Conservation (phyloP, 2,113 vertebrate genomes). For the Dasypus novemcinctus region DNA sequence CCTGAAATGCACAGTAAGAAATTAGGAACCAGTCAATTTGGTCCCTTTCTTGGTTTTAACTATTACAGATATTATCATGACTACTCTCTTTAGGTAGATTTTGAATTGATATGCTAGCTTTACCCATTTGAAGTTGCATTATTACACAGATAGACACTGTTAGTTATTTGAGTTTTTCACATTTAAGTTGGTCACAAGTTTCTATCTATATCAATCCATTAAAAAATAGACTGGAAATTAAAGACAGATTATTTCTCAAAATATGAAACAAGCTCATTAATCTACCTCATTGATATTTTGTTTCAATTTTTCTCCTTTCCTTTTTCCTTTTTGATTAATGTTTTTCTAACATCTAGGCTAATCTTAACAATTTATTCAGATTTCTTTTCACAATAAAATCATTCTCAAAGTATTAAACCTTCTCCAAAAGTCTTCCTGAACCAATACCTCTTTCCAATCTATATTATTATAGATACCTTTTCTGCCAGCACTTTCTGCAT, state of each 20-base stretch:
- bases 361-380: neutral
- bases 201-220: neutral
- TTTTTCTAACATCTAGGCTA: neutral
- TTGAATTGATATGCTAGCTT: neutral
- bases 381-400: neutral
- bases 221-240: neutral
- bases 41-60: constrained; percentile 10
- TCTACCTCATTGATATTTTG: neutral
- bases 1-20: constrained; percentile 10
- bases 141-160: neutral
- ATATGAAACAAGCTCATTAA: neutral
- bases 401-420: neutral
- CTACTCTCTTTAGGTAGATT: constrained; percentile 4
- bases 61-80: neutral
- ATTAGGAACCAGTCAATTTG: neutral
- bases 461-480: neutral
- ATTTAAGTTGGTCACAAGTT: neutral
- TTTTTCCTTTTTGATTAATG: neutral
- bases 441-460: neutral
- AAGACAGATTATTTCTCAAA: neutral
- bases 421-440: neutral
- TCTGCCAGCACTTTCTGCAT: neutral
- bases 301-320: neutral
- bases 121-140: neutral
- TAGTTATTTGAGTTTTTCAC: neutral